These are phyloP conservation scores for Chlamydotis undulata DNA, from an alignment of 2,113 vertebrate genomes.

Conservation along the genomic window DNA sequence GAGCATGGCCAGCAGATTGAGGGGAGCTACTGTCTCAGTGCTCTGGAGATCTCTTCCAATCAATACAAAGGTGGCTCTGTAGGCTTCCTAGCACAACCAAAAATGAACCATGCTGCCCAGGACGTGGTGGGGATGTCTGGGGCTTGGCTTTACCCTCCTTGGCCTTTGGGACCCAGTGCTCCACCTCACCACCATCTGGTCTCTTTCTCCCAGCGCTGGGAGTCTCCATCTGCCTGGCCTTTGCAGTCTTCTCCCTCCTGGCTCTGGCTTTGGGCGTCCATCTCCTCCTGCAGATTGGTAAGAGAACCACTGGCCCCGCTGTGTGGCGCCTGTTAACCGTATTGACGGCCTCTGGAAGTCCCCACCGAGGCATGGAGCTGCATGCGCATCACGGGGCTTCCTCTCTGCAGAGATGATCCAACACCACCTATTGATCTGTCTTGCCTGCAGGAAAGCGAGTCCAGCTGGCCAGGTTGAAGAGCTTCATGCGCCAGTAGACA, in stretches of 20 bases:
- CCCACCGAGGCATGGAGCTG: no score
- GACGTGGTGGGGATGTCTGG: neutral
- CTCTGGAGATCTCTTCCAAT: neutral
- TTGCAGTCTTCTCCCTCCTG: neutral
- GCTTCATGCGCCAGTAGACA: neutral
- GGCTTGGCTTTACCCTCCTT: neutral
- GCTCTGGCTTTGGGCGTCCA: neutral
- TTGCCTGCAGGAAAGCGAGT: neutral
- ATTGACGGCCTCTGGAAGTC: neutral
- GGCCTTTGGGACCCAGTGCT: neutral
- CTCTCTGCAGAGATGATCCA: neutral
- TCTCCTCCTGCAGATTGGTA: neutral
- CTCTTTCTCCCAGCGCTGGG: neutral
- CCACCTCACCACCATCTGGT: neutral
- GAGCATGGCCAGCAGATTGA: neutral
- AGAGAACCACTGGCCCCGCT: neutral
- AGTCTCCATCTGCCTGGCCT: neutral
- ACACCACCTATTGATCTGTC: no score
- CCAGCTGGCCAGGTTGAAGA: neutral
- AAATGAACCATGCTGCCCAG: neutral
- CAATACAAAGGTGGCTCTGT: no score
- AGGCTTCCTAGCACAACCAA: neutral
- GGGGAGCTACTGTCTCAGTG: neutral
- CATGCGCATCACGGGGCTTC: neutral
- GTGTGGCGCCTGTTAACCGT: fast-evolving